These are phyloP conservation scores for Nematopogon swammerdamellus DNA, from an alignment of 2,888 invertebrate genomes.

Conservation along the genomic window DNA sequence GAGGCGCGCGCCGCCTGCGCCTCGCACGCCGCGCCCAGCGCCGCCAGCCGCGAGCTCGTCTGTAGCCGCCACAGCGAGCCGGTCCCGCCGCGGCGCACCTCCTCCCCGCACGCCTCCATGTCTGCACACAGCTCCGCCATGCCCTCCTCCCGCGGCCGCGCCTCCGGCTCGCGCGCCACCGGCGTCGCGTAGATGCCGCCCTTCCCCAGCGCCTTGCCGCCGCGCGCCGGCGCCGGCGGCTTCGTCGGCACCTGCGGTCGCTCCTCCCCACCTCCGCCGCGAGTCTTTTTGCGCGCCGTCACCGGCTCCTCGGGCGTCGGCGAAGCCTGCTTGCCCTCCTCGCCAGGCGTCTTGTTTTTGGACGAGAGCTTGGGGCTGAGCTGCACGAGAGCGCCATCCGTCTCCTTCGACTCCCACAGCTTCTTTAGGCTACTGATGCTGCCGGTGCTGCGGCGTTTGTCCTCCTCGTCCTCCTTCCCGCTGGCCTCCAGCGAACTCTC, in stretches of 20 bases:
- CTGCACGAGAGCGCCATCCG: conserved; percentile 41
- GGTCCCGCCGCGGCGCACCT: conserved; percentile 31
- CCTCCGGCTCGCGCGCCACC: conserved; percentile 38
- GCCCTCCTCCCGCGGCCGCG: conserved; percentile 34
- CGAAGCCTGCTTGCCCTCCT: conserved; percentile 26
- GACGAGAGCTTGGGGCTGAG: conserved; percentile 62
- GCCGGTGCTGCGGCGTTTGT: conserved; percentile 87
- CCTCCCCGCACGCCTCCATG: conserved; percentile 55
- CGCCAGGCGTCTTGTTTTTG: conserved; percentile 13
- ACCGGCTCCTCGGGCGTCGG: conserved; percentile 31
- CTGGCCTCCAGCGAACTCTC: conserved; percentile 28
- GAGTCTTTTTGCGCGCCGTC: conserved; percentile 19
- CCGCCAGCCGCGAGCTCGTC: conserved; percentile 57
- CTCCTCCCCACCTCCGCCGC: conserved; percentile 27
- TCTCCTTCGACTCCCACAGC: conserved; percentile 84
- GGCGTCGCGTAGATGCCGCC: conserved; percentile 81
- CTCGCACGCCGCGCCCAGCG: conserved; percentile 78
- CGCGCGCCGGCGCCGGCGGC: conserved; percentile 62
- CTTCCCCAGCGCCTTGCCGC: conserved; percentile 53
- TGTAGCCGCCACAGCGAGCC: conserved; percentile 45
- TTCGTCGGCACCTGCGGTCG: conserved; percentile 69
- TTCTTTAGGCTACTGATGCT: conserved; percentile 91
- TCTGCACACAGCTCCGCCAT: conserved; percentile 55
- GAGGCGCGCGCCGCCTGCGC: conserved; percentile 79
- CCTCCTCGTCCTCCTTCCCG: conserved; percentile 63